Base-by-base conservation (phyloP, 2,113 vertebrate genomes). In the Helogale parvula region DNA sequence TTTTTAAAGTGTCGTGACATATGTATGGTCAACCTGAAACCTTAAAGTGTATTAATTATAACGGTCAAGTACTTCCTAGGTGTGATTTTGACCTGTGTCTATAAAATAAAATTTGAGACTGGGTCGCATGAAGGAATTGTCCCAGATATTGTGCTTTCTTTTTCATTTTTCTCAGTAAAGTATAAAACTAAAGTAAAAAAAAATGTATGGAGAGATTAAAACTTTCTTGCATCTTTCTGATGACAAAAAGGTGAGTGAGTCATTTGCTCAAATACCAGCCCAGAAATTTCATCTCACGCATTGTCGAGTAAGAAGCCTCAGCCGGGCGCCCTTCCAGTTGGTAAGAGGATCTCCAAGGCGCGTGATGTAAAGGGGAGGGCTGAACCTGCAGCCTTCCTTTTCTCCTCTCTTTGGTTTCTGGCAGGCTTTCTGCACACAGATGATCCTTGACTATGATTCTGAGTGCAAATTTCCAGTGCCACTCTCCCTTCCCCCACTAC, bases 191-290 rank as follows among this genome's bases (percentile, higher is more conserved):
- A 65, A 71, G 29, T 69, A 79, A 17, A 92, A 93, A 15, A 92
- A 93, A 83, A 83, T 38, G 0, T n/a, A 60, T 50, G 23, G 13
- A 71, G 60, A 96, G 15, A 60, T 60, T 33, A 80, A 95, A 74
- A 80, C 33, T 93, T 96, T 81, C 81, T 94, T 94, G 47, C 0
- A 0, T 87, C 50, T 54, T 95, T 88, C 63, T 66, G 63, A 93
- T 80, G 90, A 94, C 38, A 94, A 88, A 96, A 98, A 89, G 65
- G 52, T 88, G 52, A 96, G 35, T 63, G 76, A 82, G 45, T 94
- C 72, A 47, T 89, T 88, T 94, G 45, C 88, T 94, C 74, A 87
- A 92, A 96, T 14, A 90, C 57, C 65, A 96, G 38, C 50, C 57
- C 25, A 45, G 25, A 82, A 65, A 82, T 88, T 90, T 96, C 84